Evolutionary conservation across 2,797 vertebrate genomes (phyloP), one percentile per base, ranked within the genome.

Genomic region (Carduelis carduelis): DNA sequence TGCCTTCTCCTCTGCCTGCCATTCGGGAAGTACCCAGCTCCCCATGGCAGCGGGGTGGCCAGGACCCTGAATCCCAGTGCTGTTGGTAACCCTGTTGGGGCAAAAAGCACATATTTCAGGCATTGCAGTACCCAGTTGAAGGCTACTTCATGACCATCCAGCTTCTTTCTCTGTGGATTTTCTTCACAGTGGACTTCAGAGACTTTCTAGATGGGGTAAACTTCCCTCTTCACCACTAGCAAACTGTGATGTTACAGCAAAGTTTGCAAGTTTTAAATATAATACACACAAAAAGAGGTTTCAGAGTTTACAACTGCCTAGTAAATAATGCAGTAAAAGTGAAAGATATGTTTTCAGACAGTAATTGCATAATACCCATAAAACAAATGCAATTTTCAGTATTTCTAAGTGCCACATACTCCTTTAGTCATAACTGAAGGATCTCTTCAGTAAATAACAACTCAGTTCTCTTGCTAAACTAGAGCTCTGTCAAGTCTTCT

Each of bases 251-350:
- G 30, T 55, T 85, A 59, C 41, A 56, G 16, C 28, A 49, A 76
- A 76, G 16, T 84, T 87, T 68, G 20, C 32, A 66, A 56, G 15
- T 80, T 80, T 94, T 90, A 65, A 76, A 44, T 70, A 52, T 27
- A 89, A 81, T 70, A 37, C 34, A 23, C 47, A 12, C 1, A 3
- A 56, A 69, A 89, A 43, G 59, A 56, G 9, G 63, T 79, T 86
- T 69, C 24, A 37, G 34, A 59, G 35, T 93, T 96, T 87, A 70
- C 63, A 84, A 52, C 43, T 16, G 41, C 34, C 47, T 79, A 41
- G 52, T 89, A 95, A 96, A 93, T 94, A 95, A 84, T 59, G 47
- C 82, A 82, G 43, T 50, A 53, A 72, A 93, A 92, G 34, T 52
- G 68, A 80, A 82, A 83, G 49, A 70, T 46, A 30, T 66, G 19